These are phyloP conservation scores for Pogoniulus pusillus DNA, from an alignment of 2,797 vertebrate species.

Conservation along the genomic window DNA sequence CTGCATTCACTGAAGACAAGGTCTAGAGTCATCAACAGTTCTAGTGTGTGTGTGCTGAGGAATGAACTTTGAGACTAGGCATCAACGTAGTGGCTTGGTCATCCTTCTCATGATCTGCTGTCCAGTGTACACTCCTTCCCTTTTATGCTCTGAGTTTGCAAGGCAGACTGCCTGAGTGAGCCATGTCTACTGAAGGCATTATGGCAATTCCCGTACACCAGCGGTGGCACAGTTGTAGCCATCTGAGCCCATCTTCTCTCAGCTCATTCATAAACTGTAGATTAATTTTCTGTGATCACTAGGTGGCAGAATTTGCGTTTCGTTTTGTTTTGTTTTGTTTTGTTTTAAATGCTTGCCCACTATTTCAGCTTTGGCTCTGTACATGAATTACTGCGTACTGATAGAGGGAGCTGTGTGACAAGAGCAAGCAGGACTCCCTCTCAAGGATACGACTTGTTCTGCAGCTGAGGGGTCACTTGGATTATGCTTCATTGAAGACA, in stretches of 20 bases:
- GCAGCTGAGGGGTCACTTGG: background rate
- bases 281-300: conserved; percentile 62
- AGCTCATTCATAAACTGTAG: background rate
- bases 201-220: rapidly evolving
- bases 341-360: background rate
- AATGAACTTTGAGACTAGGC: background rate
- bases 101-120: background rate
- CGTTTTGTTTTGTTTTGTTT: background rate
- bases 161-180: background rate
- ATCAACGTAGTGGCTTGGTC: background rate
- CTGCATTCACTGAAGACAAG: background rate
- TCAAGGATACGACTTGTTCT: background rate
- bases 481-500: background rate
- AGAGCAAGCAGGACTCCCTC: background rate
- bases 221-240: background rate
- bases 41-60: background rate
- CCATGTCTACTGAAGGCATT: rapidly evolving
- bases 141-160: background rate
- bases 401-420: background rate
- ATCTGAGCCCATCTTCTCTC: background rate
- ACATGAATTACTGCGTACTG: background rate
- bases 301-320: conserved; percentile 73
- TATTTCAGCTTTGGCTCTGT: background rate
- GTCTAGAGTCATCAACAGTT: background rate
- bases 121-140: background rate